Percentiles rank a stretch among this genome's conserved stretches.
Evolutionary conservation across 1,140 invertebrate species (phyloP).

Genomic region (Chionoecetes opilio): DNA sequence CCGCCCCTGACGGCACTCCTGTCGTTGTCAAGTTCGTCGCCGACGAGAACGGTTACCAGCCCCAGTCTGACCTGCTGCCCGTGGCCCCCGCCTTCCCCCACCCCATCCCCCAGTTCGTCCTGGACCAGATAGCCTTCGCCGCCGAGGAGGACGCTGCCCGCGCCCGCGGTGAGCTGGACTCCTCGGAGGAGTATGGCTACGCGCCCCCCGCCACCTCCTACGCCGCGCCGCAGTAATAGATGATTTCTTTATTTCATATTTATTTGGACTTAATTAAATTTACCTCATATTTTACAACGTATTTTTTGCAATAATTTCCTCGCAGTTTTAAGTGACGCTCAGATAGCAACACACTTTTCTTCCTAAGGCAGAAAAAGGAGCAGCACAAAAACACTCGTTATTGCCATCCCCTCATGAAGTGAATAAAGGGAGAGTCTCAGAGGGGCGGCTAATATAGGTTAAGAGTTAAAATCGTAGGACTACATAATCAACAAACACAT

Average conservation of each 20-base stretch:
- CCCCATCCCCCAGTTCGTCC: slow-evolving; percentile 75
- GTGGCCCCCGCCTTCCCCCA: slow-evolving; percentile 75
- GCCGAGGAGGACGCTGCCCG: slow-evolving; percentile 70
- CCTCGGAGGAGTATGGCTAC: not conserved
- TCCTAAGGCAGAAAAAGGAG: too few species aligned
- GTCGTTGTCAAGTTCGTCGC: slow-evolving; percentile 77
- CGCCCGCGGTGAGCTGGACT: not conserved
- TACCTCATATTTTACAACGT: not conserved
- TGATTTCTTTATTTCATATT: not conserved
- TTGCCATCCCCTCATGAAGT: too few species aligned
- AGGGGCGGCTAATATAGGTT: too few species aligned
- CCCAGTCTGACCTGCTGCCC: slow-evolving; percentile 75
- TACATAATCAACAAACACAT: too few species aligned
- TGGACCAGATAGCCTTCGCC: slow-evolving; percentile 77
- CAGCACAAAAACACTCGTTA: too few species aligned
- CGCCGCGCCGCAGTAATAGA: not conserved
- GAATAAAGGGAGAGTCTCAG: too few species aligned
- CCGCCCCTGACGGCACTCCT: slow-evolving; percentile 73
- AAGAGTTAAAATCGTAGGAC: too few species aligned
- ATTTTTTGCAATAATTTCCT: too few species aligned
- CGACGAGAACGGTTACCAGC: slow-evolving; percentile 79
- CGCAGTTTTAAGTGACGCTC: too few species aligned
- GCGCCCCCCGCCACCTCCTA: not conserved
- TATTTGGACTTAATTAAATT: not conserved
- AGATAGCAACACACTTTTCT: too few species aligned